Conservation (phyloP, 2,888 invertebrate genomes). For the Plemyria rubiginata region DNA sequence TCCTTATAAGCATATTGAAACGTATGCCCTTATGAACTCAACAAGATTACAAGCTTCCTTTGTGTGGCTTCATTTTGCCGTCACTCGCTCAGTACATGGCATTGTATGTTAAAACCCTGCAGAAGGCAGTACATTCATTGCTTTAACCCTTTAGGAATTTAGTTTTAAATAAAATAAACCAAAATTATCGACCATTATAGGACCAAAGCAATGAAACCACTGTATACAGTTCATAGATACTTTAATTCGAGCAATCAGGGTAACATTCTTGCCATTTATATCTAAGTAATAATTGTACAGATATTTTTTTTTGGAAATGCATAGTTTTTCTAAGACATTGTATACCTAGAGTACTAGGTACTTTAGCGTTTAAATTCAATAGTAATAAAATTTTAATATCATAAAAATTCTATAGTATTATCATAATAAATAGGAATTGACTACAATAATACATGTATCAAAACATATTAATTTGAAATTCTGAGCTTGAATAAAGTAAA, state of each 20-base stretch:
- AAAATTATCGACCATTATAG: constrained; percentile 50
- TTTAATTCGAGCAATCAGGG: constrained; percentile 63
- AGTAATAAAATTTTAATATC: background rate
- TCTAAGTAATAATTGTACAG: background rate
- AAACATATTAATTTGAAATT: constrained; percentile 8
- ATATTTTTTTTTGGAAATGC: background rate
- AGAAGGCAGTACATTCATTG: constrained; percentile 63
- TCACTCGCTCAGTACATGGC: constrained; percentile 12
- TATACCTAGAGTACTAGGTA: background rate
- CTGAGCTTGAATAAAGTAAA: constrained; percentile 1
- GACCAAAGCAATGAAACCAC: constrained; percentile 83
- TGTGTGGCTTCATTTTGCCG: constrained; percentile 30
- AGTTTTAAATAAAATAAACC: constrained; percentile 34
- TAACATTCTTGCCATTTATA: constrained; percentile 44
- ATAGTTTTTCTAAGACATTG: background rate
- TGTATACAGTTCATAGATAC: constrained; percentile 51
- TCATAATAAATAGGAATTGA: constrained; percentile 2
- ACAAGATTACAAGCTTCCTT: constrained; percentile 29
- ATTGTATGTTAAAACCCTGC: constrained; percentile 15
- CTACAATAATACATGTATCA: constrained; percentile 16
- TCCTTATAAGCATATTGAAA: constrained; percentile 21
- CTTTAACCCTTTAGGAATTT: constrained; percentile 69
- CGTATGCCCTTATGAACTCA: constrained; percentile 11
- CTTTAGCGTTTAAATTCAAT: background rate
- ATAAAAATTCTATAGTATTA: background rate